Base-by-base conservation (phyloP, 2,888 invertebrate species). In the Mesorhabditis spiculigera region DNA sequence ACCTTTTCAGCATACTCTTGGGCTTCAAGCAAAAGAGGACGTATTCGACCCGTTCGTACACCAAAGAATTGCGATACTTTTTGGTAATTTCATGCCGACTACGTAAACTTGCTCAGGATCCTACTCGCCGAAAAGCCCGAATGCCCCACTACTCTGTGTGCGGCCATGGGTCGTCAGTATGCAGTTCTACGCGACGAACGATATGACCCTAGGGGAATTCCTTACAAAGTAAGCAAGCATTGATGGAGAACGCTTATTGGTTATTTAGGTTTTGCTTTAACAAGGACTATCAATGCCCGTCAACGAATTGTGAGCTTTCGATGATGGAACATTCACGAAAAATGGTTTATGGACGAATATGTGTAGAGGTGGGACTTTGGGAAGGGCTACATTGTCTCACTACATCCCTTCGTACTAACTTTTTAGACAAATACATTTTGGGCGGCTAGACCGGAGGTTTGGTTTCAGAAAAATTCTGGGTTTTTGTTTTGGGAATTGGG, bases 121-220 rank as follows among this genome's bases (percentile, higher is more conserved):
- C 4, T 78, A 76, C 66, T 80, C 80, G 5, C 74, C 75, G 28
- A 78, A 78, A 63, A 76, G 76, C 10, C 80, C 80, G 4, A 92
- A 93, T 83, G 91, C 92, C 4, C 93, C 93, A 0, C 91, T 91
- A 71, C 94, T 93, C 86, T 95, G 95, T 86, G 93, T 94, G 0
- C 92, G 92, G 84, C 94, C 94, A 0, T 93, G 93, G 92, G 90
- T 93, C 68, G 92, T 93, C 0, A 91, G 91, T 69, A 97, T 98
- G 94, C 92, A 93, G 84, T 93, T 95, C 88, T 98, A 98, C 87
- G 73, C 94, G 0, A 90, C 91, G 42, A 93, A 95, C 86, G 98
- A 98, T 87, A 94, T 97, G 80, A 92, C 95, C 1, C 88, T 98
- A 64, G 97, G 96, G 50, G 92, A 92, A 75, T 98, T 97, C 86